Evolutionary conservation across 2,888 invertebrate genomes (phyloP), one percentile per base, ranked within the genome.

Genomic region (Metellina segmentata): DNA sequence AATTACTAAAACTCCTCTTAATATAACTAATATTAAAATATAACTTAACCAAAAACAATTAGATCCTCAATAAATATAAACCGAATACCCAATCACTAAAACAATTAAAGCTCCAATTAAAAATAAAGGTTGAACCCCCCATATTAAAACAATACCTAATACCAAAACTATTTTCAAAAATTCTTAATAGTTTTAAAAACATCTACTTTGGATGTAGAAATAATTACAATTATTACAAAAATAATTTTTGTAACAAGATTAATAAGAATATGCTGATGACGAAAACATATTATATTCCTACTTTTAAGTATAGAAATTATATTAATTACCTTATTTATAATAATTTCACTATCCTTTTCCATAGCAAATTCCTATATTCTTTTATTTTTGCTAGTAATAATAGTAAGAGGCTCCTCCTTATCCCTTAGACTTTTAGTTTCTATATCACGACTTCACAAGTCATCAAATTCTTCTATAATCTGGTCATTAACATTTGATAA

Each of bases 121-220:
- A 34, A 81, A 16, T 70, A 81, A 48, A 48, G 70, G 70, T 19
- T 81, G 70, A 48, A 7, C 2, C 9, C 81, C 48, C 49, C 48
- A 9, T 34, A 81, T 9, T 70, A 81, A 69, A 7, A 81, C 16
- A 0, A 81, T 1, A 6, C 48, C 70, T 51, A 82, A 19, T 0
- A 71, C 5, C 5, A 82, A 1, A 9, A n/a, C 7, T 0, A 82
- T 4, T 71, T 81, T 81, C 81, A 81, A 81, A 81, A 53, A 81
- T 81, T 81, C 34, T 81, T 81, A 69, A 34, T 69, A 69, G 70
- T 81, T 81, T 70, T 34, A 61, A 81, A 79, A 81, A 69, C 81
- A 71, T 69, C 71, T 71, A 81, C 71, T 81, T 81, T 81, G 81
- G 81, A 81, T 81, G 81, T 71, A 71, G 71, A 69, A 81, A 49